Evolutionary conservation across 2,888 invertebrate genomes (phyloP), one percentile per base, ranked within the genome.

Genomic region (Drosophila maculinotata): DNA sequence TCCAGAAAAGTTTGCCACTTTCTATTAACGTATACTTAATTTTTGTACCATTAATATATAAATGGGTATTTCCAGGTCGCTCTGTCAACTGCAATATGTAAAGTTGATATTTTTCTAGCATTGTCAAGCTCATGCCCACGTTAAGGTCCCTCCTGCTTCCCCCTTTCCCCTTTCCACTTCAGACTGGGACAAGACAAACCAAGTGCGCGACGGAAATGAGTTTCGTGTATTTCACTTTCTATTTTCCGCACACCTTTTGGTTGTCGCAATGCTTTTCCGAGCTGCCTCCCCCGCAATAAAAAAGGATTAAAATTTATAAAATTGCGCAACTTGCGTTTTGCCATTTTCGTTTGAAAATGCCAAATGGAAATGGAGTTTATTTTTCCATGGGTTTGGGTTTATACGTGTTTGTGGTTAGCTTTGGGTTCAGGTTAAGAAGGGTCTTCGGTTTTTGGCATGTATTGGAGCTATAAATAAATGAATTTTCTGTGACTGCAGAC

Each of bases 281-380:
- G 26, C 45, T 17, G 6, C n/a, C 26, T 4, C 14, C 25, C n/a
- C 15, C 12, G 82, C 82, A 78, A 87, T 82, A 87, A 78, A 87
- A 82, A 87, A 81, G 87, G 87, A 84, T 87, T 87, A 84, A 74
- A 87, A 83, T 87, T 83, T 83, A 87, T 87, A 82, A 81, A 87
- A 81, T 77, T 80, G 80, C 87, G 58, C 54, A 59, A 64, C 52
- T 79, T 85, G 71, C 59, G 64, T 69, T 85, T 66, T 75, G 82
- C 68, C 52, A 52, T 65, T 79, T 81, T 66, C 33, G 53, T 56
- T 67, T 42, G 45, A 49, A 66, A 75, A 52, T 52, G 56, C 39
- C 39, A 71, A 69, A 69, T 56, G 62, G 49, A 71, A 79, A 79
- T 76, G 76, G 79, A 64, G 75, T 66, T 53, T 17, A 38, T 52